A percentile compares a stretch with the other conserved stretches of the same genome.
Conservation (phyloP, 2,797 vertebrate genomes). For the Astyanax mexicanus region DNA sequence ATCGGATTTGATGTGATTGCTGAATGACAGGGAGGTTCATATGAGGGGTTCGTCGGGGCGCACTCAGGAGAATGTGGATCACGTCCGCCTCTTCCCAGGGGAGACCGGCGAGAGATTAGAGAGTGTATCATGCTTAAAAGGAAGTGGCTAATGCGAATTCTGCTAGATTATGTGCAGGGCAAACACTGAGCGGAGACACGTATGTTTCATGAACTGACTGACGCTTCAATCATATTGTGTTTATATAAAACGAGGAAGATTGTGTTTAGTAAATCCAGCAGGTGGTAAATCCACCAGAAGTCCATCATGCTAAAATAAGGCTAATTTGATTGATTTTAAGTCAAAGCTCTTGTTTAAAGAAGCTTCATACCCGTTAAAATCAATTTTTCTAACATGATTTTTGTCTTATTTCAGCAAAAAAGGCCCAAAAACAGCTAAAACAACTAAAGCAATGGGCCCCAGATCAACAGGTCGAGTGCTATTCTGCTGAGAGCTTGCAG, state of each 20-base stretch:
- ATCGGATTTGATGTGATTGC: conserved; percentile 45
- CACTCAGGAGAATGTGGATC: conserved; percentile 35
- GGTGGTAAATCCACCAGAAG: too few relatives aligned
- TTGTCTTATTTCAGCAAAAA: too few relatives aligned
- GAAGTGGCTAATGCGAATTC: not conserved
- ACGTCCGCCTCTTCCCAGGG: conserved; percentile 12
- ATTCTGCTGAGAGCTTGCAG: not conserved
- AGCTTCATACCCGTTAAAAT: too few relatives aligned
- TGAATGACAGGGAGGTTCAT: conserved; percentile 45
- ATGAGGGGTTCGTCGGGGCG: conserved; percentile 17
- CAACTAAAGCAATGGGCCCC: not conserved
- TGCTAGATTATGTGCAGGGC: too few relatives aligned
- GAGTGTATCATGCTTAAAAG: not conserved
- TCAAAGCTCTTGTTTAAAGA: too few relatives aligned
- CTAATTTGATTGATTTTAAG: not conserved
- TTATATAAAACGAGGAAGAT: too few relatives aligned
- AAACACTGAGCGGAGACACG: not conserved
- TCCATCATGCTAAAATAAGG: too few relatives aligned
- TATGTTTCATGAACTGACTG: not conserved
- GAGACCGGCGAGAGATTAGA: conserved; percentile 15
- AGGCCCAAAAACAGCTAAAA: too few relatives aligned
- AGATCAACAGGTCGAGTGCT: conserved; percentile 29
- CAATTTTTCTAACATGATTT: too few relatives aligned
- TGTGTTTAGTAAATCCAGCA: too few relatives aligned
- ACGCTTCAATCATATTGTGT: too few relatives aligned